Base-by-base conservation (phyloP, 1,140 invertebrate species). In the Nymphalis io region DNA sequence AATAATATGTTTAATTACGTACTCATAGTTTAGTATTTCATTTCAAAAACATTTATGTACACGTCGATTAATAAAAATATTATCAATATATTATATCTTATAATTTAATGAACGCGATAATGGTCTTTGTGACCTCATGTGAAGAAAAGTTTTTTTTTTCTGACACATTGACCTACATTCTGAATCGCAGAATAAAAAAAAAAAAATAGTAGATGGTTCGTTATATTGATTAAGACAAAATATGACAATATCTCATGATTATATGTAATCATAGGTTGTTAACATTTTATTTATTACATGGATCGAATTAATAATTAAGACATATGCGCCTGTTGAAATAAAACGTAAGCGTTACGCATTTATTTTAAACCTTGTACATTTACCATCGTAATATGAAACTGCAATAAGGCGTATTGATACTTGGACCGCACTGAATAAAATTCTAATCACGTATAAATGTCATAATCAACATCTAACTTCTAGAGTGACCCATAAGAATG, bases 1-100 rank as follows among this genome's bases (percentile, higher is more conserved):
- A 23, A 27, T 27, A 11, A 20, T 12, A 20, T 51, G 6, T 51
- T 51, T 20, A 51, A 51, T 51, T 20, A 51, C 46, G 46, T 51
- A 51, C 46, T 20, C 8, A 11, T 51, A 33, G 5, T 20, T 16
- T 20, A 11, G 12, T 3, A 51, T 51, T 20, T 20, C 8, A 20
- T 20, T 51, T 51, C 16, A 13, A 62, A 62, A 46, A 16, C 2
- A 48, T 48, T 15, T 61, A 61, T 48, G 46, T 46, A 61, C 60
- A 61, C 23, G 12, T 21, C 16, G 46, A 46, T 46, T 15, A n/a
- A n/a, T 46, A 15, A 44, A n/a, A n/a, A 21, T 13, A 20, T n/a
- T 18, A 42, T 20, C 12, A 51, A 3, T 51, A 20, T n/a, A 51
- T n/a, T 11, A 20, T 20, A 20, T 20, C 16, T 51, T 51, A 51